Percentiles rank a stretch among this genome's conserved stretches.
These are phyloP conservation scores for Crotalus horridus DNA, from an alignment of 2,113 vertebrate species.

Conservation along the genomic window DNA sequence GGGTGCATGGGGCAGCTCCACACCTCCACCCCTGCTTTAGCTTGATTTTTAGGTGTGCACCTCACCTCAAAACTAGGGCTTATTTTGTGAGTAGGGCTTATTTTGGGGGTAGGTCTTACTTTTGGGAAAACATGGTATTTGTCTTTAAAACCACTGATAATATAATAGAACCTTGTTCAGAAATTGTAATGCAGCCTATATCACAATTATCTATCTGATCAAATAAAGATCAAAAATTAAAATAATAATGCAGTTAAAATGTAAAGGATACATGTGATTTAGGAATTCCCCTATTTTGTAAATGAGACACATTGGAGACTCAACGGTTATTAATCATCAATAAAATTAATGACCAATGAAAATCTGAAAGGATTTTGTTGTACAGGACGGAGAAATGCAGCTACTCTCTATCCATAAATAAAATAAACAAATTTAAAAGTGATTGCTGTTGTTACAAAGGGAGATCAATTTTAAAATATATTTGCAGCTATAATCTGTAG, in stretches of 20 bases:
- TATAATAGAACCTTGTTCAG: background rate
- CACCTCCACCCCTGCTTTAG: too few relatives aligned
- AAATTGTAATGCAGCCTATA: background rate
- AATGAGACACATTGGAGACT: constrained; percentile 51
- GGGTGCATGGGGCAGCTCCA: too few relatives aligned
- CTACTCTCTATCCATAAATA: constrained; percentile 67
- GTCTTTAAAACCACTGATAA: background rate
- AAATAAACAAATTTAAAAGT: constrained; percentile 77
- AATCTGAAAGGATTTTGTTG: constrained; percentile 49
- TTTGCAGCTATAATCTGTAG: constrained; percentile 66
- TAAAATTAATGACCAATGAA: constrained; percentile 66
- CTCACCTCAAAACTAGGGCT: too few relatives aligned
- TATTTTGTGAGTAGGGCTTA: too few relatives aligned
- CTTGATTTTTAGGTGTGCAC: too few relatives aligned
- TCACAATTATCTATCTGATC: background rate
- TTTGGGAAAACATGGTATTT: background rate
- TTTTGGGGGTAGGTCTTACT: too few relatives aligned
- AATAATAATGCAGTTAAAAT: background rate
- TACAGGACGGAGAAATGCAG: constrained; percentile 23
- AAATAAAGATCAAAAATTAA: background rate
- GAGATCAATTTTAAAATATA: constrained; percentile 72
- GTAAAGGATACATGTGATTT: background rate
- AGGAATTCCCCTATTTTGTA: constrained; percentile 9
- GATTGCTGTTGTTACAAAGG: constrained; percentile 76
- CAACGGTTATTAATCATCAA: constrained; percentile 59